phyloP scores from a whole-genome alignment of 2,113 vertebrate genomes.

The Elgaria multicarinata region DNA sequence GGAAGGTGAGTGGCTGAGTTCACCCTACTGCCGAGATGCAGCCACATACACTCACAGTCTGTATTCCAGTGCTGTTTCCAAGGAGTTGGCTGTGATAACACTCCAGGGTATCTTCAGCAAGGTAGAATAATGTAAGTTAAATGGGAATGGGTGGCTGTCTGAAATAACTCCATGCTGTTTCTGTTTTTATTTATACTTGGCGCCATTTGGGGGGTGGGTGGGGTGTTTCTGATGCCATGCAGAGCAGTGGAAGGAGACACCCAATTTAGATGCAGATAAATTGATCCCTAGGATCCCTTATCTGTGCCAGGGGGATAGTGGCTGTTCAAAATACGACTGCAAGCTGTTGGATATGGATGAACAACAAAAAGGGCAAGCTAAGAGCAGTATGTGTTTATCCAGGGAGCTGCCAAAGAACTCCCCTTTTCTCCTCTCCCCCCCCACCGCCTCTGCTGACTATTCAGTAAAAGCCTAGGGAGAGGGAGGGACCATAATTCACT shows the following conservation, averaged over 20 bases:
- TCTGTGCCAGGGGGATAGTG: slow-evolving; percentile 15
- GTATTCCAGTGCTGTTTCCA: slow-evolving; percentile 78
- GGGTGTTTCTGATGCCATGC: slow-evolving; percentile 56
- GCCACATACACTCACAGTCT: slow-evolving; percentile 77
- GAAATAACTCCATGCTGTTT: slow-evolving; percentile 60
- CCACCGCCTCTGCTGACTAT: slow-evolving; percentile 2
- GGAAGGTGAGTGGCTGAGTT: slow-evolving; percentile 81
- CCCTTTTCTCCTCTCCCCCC: neutral
- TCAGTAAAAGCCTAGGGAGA: neutral
- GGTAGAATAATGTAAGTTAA: slow-evolving; percentile 77
- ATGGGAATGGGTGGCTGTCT: slow-evolving; percentile 61
- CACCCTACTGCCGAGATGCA: slow-evolving; percentile 77
- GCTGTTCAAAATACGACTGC: neutral
- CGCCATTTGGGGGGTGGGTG: neutral
- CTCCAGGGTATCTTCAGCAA: slow-evolving; percentile 78
- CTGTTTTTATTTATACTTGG: slow-evolving; percentile 2
- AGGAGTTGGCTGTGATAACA: slow-evolving; percentile 77
- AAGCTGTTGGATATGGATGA: slow-evolving; percentile 40
- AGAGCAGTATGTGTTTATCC: neutral
- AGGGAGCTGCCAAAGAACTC: slow-evolving; percentile 11
- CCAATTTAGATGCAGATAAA: neutral
- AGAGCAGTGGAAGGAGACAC: slow-evolving; percentile 35
- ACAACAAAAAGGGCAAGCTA: slow-evolving; percentile 46
- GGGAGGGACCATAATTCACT: neutral
- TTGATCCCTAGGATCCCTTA: neutral